Conservation (phyloP, 2,797 vertebrate genomes). For the Paramormyrops hopkinsi region DNA sequence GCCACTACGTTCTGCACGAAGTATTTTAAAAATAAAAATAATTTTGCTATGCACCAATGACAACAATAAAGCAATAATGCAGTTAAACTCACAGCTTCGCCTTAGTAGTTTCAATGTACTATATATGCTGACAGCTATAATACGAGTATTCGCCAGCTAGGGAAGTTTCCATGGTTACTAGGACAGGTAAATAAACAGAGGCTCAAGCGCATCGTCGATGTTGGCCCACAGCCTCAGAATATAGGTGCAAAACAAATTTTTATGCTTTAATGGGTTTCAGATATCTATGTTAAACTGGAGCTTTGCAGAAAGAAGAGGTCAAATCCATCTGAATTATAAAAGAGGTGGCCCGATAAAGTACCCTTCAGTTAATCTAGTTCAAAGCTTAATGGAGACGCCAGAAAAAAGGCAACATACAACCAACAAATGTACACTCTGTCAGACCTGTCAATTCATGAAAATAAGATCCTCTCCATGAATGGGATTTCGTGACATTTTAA, state of each 20-base stretch:
- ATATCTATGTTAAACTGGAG: not conserved
- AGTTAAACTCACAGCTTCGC: not conserved
- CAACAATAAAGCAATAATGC: not conserved
- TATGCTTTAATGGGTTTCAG: not conserved
- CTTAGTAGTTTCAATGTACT: not conserved
- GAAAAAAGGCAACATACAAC: not conserved
- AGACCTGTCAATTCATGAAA: not conserved
- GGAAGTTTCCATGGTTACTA: slow-evolving; percentile 44
- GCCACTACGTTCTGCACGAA: not conserved
- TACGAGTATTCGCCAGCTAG: slow-evolving; percentile 25
- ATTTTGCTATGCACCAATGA: not conserved
- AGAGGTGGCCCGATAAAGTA: not conserved
- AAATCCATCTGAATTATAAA: not conserved
- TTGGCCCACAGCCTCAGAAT: not conserved
- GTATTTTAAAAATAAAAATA: not conserved
- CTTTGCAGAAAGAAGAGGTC: not conserved
- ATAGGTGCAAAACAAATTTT: not conserved
- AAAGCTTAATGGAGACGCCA: not conserved
- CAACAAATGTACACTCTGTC: not conserved
- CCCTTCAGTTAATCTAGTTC: not conserved
- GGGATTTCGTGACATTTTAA: not conserved
- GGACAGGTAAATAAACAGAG: slow-evolving; percentile 42
- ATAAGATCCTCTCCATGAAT: not conserved
- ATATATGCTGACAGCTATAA: not conserved
- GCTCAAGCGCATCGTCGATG: slow-evolving; percentile 18